These are phyloP conservation scores for Craniophora ligustri DNA, from an alignment of 2,888 invertebrate genomes.

Conservation along the genomic window DNA sequence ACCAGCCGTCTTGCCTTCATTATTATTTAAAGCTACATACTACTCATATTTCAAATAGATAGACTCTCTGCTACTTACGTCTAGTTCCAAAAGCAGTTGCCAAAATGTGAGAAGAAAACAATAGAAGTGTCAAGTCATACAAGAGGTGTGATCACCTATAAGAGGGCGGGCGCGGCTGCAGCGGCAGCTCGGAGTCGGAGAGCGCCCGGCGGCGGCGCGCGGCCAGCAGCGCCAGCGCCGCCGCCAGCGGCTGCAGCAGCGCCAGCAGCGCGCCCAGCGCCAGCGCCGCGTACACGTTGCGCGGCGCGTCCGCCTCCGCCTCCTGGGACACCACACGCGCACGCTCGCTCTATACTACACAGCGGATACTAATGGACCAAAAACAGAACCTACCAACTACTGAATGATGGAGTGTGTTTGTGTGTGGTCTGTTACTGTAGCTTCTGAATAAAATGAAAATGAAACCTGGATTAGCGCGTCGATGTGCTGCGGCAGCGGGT, in stretches of 20 bases:
- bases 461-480: slow-evolving; percentile 62
- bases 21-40: not conserved
- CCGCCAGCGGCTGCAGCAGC: slow-evolving; percentile 49
- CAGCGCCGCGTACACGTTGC: slow-evolving; percentile 65
- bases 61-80: no score
- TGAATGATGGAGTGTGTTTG: no score
- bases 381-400: no score
- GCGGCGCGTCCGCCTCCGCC: slow-evolving; percentile 66
- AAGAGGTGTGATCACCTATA: slow-evolving; percentile 13
- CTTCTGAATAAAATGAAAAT: no score
- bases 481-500: slow-evolving; percentile 62
- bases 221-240: slow-evolving; percentile 40
- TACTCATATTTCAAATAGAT: no score
- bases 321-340: slow-evolving; percentile 57
- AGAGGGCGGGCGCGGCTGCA: slow-evolving; percentile 27
- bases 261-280: slow-evolving; percentile 54
- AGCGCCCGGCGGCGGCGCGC: slow-evolving; percentile 18
- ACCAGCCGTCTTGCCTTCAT: slow-evolving; percentile 12
- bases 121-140: not conserved
- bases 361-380: no score
- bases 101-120: not conserved
- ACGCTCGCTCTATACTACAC: no score
- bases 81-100: not conserved
- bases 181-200: slow-evolving; percentile 22
- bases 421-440: no score